Base-by-base conservation (phyloP, 2,888 invertebrate genomes). In the Synanthedon formicaeformis region DNA sequence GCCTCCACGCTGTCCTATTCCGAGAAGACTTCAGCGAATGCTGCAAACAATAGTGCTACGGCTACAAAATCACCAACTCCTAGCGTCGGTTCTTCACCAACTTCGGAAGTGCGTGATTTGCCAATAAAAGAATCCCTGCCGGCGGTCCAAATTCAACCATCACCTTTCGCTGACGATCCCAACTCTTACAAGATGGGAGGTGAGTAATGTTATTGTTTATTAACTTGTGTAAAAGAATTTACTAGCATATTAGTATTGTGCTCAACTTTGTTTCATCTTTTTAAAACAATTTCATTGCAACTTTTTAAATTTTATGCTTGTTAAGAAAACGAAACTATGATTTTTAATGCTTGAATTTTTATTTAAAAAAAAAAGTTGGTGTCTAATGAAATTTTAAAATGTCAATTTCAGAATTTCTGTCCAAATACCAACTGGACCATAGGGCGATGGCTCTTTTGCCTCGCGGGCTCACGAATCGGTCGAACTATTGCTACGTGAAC, bases 401-500 rank as follows among this genome's bases (percentile, higher is more conserved):
- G 34, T 34, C 34, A 10, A 78, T 91, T 89, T 66, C 89, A 91
- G 95, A 95, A 75, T 94, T 92, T 78, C 85, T 96, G 55, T 85
- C 90, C 1, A 91, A 90, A 64, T 93, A 95, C 72, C 90, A 91
- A 67, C 88, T 95, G 65, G 95, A 96, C 72, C 93, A 94, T 72
- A 90, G 92, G 56, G 90, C 94, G 0, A 92, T 95, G 27, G 92
- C 94, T 57, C 86, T 98, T 49, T 90, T 94, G 67, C 97, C 98
- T 0, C 91, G 98, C 52, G 98, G 98, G 1, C 90, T 98, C 51
- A 94, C 94, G 53, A 98, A 98, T 80, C 92, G 94, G 59, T 96
- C 96, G 58, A 98, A 98, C 84, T 98, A 96, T 82, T 98, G 98
- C 85, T 98, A 98, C 73, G 96, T 98, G 57, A 98, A 98, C 81